phyloP scores from a whole-genome alignment of 2,888 invertebrate species.

The Stomorhina lunata region DNA sequence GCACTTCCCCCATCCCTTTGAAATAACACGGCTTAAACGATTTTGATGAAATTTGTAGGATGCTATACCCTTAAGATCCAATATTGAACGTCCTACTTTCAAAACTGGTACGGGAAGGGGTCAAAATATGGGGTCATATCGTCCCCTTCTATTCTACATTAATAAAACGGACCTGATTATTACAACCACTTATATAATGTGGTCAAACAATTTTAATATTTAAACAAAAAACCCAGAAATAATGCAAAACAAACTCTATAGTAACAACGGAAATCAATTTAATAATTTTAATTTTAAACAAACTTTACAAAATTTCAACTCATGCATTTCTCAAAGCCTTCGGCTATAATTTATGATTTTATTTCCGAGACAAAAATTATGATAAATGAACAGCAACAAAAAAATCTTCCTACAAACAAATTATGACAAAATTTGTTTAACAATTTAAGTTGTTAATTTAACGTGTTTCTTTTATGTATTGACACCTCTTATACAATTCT shows the following conservation, averaged over 20 bases:
- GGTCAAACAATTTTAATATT: too few relatives aligned
- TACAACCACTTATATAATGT: too few relatives aligned
- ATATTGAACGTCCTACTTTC: too few relatives aligned
- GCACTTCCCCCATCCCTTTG: too few relatives aligned
- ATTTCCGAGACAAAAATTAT: neutral
- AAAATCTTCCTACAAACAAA: slow-evolving; percentile 50
- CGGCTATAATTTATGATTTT: slow-evolving; percentile 8
- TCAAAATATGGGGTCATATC: too few relatives aligned
- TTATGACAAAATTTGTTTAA: slow-evolving; percentile 16
- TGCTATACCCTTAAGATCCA: too few relatives aligned
- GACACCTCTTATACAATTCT: slow-evolving; percentile 11
- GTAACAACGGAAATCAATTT: slow-evolving; percentile 7
- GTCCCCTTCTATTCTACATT: too few relatives aligned
- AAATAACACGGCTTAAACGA: too few relatives aligned
- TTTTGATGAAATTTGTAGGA: too few relatives aligned
- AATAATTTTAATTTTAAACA: neutral
- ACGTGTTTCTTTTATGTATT: slow-evolving; percentile 23
- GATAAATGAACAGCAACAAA: too few relatives aligned
- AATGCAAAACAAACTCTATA: neutral
- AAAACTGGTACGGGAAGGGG: too few relatives aligned
- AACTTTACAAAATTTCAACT: neutral
- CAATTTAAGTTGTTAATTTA: slow-evolving; percentile 44
- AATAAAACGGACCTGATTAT: too few relatives aligned
- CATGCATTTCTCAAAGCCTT: slow-evolving; percentile 11
- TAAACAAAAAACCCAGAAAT: neutral